These are phyloP conservation scores for Lindbergichthys nudifrons DNA, from an alignment of 2,797 vertebrate genomes.

Conservation along the genomic window DNA sequence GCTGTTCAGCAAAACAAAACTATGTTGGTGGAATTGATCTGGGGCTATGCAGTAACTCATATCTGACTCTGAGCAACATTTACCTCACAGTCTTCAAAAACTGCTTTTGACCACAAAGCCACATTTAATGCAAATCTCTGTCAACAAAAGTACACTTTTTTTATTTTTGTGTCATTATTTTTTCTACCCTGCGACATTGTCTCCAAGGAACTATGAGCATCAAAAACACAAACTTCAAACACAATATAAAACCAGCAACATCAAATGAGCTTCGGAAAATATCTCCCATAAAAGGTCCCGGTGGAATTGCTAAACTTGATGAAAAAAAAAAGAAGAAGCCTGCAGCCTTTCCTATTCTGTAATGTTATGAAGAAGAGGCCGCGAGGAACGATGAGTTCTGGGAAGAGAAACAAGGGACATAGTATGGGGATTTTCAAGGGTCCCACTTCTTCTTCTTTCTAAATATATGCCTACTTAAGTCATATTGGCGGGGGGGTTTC, in stretches of 20 bases:
- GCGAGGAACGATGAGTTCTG: slow-evolving; percentile 16
- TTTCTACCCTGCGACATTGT: slow-evolving; percentile 40
- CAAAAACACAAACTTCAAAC: slow-evolving; percentile 70
- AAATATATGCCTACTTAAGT: slow-evolving; percentile 18
- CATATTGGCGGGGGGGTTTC: neutral
- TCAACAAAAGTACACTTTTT: slow-evolving; percentile 29
- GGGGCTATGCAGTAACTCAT: slow-evolving; percentile 39
- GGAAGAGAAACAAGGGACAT: slow-evolving; percentile 31
- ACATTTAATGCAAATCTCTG: slow-evolving; percentile 50
- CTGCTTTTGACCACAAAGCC: slow-evolving; percentile 32
- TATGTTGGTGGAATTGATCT: slow-evolving; percentile 46
- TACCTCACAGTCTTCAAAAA: slow-evolving; percentile 37
- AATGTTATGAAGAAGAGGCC: slow-evolving; percentile 47
- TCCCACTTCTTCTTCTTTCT: slow-evolving; percentile 9
- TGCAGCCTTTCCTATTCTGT: slow-evolving; percentile 48
- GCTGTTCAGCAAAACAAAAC: slow-evolving; percentile 44
- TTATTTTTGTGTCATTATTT: slow-evolving; percentile 54
- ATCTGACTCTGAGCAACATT: slow-evolving; percentile 36
- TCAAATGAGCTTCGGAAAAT: slow-evolving; percentile 62
- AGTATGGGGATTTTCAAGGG: slow-evolving; percentile 20
- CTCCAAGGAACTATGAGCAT: slow-evolving; percentile 61
- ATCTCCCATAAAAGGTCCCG: slow-evolving; percentile 60
- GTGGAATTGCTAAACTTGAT: slow-evolving; percentile 50
- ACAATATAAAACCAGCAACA: slow-evolving; percentile 60
- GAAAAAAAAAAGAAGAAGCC: slow-evolving; percentile 24